These are phyloP conservation scores for Halcyon chelicuti DNA, from an alignment of 2,797 vertebrate genomes.

Conservation along the genomic window DNA sequence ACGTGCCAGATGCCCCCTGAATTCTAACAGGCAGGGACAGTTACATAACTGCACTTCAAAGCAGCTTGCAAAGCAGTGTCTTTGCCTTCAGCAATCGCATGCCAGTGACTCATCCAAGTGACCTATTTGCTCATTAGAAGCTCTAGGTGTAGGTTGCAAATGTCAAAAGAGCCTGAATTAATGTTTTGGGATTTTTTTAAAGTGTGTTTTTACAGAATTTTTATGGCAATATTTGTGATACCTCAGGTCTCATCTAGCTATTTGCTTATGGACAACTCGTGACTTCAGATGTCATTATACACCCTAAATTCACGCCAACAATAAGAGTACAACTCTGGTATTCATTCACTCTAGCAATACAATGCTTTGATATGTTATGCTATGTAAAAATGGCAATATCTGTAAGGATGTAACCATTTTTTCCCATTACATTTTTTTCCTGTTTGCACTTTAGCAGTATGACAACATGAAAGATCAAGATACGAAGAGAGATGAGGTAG, in stretches of 20 bases:
- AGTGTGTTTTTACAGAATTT: constrained; percentile 35
- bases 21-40: constrained; percentile 56
- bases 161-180: constrained; percentile 70
- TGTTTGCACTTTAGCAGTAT: neutral
- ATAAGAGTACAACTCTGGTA: neutral
- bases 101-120: constrained; percentile 69
- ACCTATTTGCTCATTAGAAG: constrained; percentile 78
- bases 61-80: constrained; percentile 17
- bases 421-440: neutral
- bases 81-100: constrained; percentile 58
- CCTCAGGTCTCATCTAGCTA: neutral
- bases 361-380: neutral
- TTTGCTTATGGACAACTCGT: neutral
- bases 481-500: neutral
- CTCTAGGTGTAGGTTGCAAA: constrained; percentile 70
- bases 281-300: constrained; percentile 1
- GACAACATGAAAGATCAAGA: neutral
- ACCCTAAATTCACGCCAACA: neutral
- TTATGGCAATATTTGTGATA: constrained; percentile 55
- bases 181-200: constrained; percentile 23
- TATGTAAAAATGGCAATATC: neutral
- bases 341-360: neutral
- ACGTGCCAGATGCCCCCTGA: neutral
- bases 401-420: neutral
- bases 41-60: constrained; percentile 76